Evolutionary conservation across 2,113 vertebrate genomes (phyloP).

Genomic region (Cavia porcellus): DNA sequence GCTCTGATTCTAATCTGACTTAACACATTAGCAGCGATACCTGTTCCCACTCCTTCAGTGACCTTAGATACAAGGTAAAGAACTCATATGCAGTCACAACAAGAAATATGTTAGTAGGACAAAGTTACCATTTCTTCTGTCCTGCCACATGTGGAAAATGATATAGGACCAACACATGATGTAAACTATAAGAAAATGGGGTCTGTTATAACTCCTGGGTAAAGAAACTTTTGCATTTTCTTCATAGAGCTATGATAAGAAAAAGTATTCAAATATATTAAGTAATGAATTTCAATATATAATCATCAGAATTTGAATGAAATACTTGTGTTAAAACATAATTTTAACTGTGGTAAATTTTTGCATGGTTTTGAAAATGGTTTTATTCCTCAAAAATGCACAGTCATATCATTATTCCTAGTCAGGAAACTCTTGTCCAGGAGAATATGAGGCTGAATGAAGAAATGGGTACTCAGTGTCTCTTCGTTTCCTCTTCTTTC

Average conservation of each 20-base stretch:
- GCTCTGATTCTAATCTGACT: not conserved
- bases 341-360: constrained; percentile 55
- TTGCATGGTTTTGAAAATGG: not conserved
- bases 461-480: not conserved
- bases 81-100: not conserved
- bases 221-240: not conserved
- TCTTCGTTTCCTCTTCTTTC: not conserved
- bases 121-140: not conserved
- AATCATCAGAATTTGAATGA: constrained; percentile 46
- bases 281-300: not conserved
- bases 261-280: constrained; percentile 35
- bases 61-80: not conserved
- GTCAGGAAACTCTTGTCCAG: not conserved
- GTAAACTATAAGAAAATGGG: not conserved
- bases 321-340: constrained; percentile 20
- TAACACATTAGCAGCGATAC: not conserved
- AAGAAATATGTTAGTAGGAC: not conserved
- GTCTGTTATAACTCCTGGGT: not conserved
- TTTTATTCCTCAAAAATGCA: constrained; percentile 9
- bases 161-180: not conserved
- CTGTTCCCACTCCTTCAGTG: not conserved
- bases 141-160: not conserved
- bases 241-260: constrained; percentile 4
- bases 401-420: not conserved
- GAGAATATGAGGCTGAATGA: not conserved